Evolutionary conservation across 2,113 vertebrate genomes (phyloP).

Genomic region (Melierax canorus): DNA sequence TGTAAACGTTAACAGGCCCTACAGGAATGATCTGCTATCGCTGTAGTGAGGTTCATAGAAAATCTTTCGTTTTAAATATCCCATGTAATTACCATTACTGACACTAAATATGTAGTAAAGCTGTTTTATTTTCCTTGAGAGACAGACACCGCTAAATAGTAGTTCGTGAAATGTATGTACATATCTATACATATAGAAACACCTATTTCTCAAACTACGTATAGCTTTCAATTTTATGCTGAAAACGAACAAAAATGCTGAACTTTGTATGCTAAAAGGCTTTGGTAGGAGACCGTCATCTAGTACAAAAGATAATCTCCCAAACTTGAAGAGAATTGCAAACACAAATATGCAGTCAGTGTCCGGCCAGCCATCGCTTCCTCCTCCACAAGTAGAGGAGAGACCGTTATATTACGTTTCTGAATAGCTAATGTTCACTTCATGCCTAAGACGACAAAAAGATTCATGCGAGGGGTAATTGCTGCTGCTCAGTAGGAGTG

Average conservation of each 20-base stretch:
- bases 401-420: neutral
- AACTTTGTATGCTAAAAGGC: neutral
- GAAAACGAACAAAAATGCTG: neutral
- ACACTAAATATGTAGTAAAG: neutral
- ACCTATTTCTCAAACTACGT: neutral
- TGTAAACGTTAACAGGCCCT: rapidly evolving
- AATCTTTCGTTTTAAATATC: neutral
- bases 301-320: neutral
- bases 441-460: neutral
- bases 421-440: neutral
- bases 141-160: neutral
- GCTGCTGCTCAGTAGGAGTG: neutral
- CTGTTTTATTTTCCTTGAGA: neutral
- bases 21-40: neutral
- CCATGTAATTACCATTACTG: neutral
- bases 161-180: neutral
- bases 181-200: neutral
- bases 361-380: neutral
- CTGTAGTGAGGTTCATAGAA: neutral
- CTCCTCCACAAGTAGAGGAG: neutral
- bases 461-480: neutral
- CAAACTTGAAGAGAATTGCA: neutral
- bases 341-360: neutral
- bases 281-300: neutral
- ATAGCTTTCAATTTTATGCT: neutral